A percentile compares a stretch with the other conserved stretches of the same genome.
These are phyloP conservation scores for Pristionchus arcanus DNA, from an alignment of 2,888 invertebrate species.

Conservation along the genomic window DNA sequence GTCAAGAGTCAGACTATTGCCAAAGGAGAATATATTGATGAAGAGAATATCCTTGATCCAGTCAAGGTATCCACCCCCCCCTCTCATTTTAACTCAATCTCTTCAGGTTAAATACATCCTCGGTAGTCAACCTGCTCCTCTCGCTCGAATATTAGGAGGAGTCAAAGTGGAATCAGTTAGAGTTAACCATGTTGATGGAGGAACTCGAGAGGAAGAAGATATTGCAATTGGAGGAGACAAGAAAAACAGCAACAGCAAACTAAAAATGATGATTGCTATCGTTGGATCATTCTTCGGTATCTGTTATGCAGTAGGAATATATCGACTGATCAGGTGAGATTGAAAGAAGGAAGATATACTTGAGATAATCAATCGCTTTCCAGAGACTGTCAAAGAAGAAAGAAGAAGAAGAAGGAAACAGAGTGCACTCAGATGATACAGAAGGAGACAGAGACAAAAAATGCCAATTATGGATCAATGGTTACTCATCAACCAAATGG, in stretches of 20 bases:
- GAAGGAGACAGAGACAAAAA: slow-evolving; percentile 13
- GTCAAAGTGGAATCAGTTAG: slow-evolving; percentile 72
- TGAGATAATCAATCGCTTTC: not conserved
- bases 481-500: slow-evolving; percentile 35
- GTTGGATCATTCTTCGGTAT: slow-evolving; percentile 65
- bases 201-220: slow-evolving; percentile 29
- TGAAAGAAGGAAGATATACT: not conserved
- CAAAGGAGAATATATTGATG: slow-evolving; percentile 57
- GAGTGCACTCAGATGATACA: slow-evolving; percentile 4
- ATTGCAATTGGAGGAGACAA: not conserved
- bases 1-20: slow-evolving; percentile 59
- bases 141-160: slow-evolving; percentile 77
- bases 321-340: slow-evolving; percentile 63
- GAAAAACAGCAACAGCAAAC: slow-evolving; percentile 59
- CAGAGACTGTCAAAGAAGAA: slow-evolving; percentile 26
- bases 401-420: slow-evolving; percentile 55
- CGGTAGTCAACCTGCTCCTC: slow-evolving; percentile 66
- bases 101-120: slow-evolving; percentile 73
- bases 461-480: slow-evolving; percentile 40
- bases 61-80: slow-evolving; percentile 60
- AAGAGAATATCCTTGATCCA: slow-evolving; percentile 64
- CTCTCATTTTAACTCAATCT: not conserved
- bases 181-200: slow-evolving; percentile 60
- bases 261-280: slow-evolving; percentile 61
- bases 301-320: slow-evolving; percentile 69